phyloP scores from a whole-genome alignment of 2,797 vertebrate genomes.

The Linurgus olivaceus region DNA sequence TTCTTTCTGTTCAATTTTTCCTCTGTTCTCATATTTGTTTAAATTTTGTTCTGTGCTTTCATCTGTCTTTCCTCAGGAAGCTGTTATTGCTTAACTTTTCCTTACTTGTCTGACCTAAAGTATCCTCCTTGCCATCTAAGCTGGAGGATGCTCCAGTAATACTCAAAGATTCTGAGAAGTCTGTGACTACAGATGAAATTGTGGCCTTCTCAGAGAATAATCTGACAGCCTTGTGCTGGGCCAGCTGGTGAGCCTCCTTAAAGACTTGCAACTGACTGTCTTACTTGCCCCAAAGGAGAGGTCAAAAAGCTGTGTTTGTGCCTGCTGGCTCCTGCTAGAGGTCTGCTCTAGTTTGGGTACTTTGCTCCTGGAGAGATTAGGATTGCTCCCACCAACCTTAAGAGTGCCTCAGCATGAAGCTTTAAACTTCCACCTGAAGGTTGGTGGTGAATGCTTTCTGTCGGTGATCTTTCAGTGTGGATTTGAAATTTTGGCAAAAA shows the following conservation, averaged over 20 bases:
- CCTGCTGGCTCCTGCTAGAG: background rate
- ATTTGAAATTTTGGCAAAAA: background rate
- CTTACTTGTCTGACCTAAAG: background rate
- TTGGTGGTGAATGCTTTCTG: background rate
- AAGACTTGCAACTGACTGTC: rapidly evolving
- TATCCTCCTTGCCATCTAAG: background rate
- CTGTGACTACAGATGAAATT: background rate
- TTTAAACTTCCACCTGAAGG: background rate
- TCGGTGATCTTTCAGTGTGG: background rate
- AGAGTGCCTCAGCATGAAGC: background rate
- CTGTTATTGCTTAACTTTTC: background rate
- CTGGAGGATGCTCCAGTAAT: background rate
- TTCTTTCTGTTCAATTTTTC: background rate
- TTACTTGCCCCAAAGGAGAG: background rate
- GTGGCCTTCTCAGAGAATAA: background rate
- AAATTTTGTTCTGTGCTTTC: background rate
- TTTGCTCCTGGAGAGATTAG: background rate
- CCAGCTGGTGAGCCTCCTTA: background rate
- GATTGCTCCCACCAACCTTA: background rate
- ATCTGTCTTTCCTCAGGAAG: background rate
- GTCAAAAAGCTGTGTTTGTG: background rate
- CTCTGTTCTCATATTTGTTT: background rate
- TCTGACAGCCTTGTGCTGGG: background rate
- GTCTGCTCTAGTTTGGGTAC: background rate
- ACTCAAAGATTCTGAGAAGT: background rate